phyloP scores from a whole-genome alignment of 2,113 vertebrate species.

The Nothobranchius kuhntae region DNA sequence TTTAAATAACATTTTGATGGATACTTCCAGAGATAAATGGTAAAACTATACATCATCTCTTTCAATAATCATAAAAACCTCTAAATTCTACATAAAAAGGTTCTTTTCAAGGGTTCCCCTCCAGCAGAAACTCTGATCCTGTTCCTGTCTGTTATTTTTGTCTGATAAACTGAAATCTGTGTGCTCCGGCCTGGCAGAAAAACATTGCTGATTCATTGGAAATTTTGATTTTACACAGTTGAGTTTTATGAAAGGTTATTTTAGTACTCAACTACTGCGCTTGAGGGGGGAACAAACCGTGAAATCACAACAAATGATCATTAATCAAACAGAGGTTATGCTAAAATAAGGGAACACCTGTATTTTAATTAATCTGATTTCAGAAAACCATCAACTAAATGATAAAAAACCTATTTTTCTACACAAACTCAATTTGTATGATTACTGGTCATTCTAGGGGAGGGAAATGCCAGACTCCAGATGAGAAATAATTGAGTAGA shows the following conservation, averaged over 20 bases:
- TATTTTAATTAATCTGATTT: neutral
- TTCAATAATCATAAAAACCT: too few relatives aligned
- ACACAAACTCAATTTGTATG: neutral
- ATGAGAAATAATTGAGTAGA: neutral
- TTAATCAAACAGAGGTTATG: neutral
- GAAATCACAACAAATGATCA: neutral
- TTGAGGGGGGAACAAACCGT: neutral
- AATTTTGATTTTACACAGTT: constrained; percentile 15
- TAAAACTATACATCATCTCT: too few relatives aligned
- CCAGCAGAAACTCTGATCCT: neutral
- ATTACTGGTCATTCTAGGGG: too few relatives aligned
- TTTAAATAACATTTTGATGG: too few relatives aligned
- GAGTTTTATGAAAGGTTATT: constrained; percentile 4
- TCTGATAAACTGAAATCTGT: neutral
- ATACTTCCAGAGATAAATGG: too few relatives aligned
- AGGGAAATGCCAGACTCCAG: neutral
- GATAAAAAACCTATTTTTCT: neutral
- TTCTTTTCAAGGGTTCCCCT: neutral
- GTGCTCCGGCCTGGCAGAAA: neutral
- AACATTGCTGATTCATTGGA: constrained; percentile 17
- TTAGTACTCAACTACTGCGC: neutral
- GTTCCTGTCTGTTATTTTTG: constrained; percentile 2
- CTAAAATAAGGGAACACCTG: too few relatives aligned
- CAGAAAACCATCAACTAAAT: neutral
- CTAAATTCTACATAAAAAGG: neutral